These are phyloP conservation scores for Neosilurus mollespiculum DNA, from an alignment of 2,797 vertebrate species.

Conservation along the genomic window DNA sequence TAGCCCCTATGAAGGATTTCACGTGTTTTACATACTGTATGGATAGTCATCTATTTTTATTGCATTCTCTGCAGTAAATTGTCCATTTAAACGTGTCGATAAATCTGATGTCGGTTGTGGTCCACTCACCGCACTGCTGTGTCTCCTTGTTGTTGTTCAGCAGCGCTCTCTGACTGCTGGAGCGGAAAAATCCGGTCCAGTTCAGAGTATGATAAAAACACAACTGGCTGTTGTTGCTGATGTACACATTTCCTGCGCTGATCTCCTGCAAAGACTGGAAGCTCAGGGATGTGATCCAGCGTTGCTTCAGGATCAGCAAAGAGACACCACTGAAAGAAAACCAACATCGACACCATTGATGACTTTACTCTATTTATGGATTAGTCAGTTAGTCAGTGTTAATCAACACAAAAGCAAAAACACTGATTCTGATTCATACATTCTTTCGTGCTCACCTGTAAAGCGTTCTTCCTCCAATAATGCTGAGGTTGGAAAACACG, in stretches of 20 bases:
- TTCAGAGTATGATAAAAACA: constrained; percentile 98
- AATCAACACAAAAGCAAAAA: not conserved
- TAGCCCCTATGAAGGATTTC: not conserved
- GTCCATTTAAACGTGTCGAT: not conserved
- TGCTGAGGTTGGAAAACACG: constrained; percentile 92
- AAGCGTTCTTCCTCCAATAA: constrained; percentile 90
- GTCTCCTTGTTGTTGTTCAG: constrained; percentile 88
- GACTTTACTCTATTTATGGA: too few species aligned
- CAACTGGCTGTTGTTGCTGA: constrained; percentile 92
- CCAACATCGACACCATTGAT: not conserved
- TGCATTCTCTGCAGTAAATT: not conserved
- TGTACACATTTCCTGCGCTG: constrained; percentile 93
- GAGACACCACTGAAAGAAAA: constrained; percentile 81
- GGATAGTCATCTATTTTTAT: not conserved
- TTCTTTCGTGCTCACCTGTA: constrained; percentile 77
- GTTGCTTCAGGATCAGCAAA: constrained; percentile 92
- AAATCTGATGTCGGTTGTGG: not conserved
- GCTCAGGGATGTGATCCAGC: constrained; percentile 89
- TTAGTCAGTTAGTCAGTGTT: not conserved
- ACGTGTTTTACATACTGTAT: not conserved
- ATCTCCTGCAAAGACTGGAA: constrained; percentile 77
- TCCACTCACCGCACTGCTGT: constrained; percentile 87
- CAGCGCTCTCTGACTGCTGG: constrained; percentile 82
- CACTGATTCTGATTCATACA: too few species aligned
- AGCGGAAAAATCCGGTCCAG: constrained; percentile 93